Evolutionary conservation across 1,140 invertebrate genomes (phyloP).

Genomic region (Amphibalanus amphitrite): DNA sequence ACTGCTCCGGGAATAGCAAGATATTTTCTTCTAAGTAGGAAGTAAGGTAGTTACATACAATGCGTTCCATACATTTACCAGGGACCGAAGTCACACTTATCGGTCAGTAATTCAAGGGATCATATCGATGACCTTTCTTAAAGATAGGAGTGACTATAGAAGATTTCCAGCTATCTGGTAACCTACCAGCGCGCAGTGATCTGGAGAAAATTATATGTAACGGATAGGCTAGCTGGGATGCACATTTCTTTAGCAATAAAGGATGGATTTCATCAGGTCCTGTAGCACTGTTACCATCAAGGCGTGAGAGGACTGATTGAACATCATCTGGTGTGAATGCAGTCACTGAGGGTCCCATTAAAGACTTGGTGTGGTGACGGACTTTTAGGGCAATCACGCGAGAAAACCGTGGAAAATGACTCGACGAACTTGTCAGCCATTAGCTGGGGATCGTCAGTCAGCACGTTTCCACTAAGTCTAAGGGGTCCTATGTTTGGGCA

Average conservation of each 20-base stretch:
- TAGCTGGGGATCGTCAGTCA: too few species aligned
- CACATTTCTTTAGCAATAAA: slow-evolving; percentile 3
- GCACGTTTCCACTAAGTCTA: too few species aligned
- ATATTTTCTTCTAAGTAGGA: not conserved
- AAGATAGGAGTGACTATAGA: slow-evolving; percentile 5
- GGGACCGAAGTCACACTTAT: slow-evolving; percentile 6
- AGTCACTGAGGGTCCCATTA: too few species aligned
- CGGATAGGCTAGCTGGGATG: slow-evolving; percentile 2
- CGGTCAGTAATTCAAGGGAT: slow-evolving; percentile 5
- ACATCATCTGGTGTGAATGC: too few species aligned
- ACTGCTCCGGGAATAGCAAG: not conserved
- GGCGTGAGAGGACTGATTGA: too few species aligned
- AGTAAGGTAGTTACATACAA: slow-evolving; percentile 4
- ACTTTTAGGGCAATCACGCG: too few species aligned
- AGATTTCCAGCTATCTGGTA: slow-evolving; percentile 3
- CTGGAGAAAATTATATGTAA: slow-evolving; percentile 1
- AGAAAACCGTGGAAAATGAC: too few species aligned
- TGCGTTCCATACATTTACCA: slow-evolving; percentile 7
- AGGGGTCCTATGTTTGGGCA: too few species aligned
- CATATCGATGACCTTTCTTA: slow-evolving; percentile 5
- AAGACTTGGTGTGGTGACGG: too few species aligned
- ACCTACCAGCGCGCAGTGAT: not conserved
- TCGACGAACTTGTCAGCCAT: too few species aligned
- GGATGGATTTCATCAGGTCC: slow-evolving; percentile 6
- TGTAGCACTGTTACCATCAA: not conserved